Percentiles rank a stretch among this genome's conserved stretches.
phyloP scores from a whole-genome alignment of 1,140 invertebrate species.

The Anastatus disparis region DNA sequence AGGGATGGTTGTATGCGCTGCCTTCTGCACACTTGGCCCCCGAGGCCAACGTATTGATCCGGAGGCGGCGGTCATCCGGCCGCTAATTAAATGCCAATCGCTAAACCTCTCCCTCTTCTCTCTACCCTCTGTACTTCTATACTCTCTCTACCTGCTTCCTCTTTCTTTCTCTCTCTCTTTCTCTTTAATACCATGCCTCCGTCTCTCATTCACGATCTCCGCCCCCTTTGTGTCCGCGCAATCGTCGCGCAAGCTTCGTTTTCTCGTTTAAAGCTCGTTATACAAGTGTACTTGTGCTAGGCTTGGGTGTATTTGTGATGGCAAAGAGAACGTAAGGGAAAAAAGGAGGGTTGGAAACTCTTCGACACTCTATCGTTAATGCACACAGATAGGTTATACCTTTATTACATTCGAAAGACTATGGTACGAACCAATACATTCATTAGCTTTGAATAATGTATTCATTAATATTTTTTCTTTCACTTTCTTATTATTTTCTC shows the following conservation, averaged over 20 bases:
- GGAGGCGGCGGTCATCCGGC: conserved; percentile 64
- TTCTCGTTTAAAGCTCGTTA: not conserved
- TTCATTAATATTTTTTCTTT: not conserved
- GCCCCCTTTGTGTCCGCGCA: conserved; percentile 43
- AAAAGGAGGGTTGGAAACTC: too few species aligned
- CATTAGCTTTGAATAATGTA: not conserved
- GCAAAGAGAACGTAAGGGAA: too few species aligned
- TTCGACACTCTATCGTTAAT: not conserved
- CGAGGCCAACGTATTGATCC: conserved; percentile 61
- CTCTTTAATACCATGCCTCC: too few species aligned
- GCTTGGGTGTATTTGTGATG: too few species aligned
- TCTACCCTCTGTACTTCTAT: conserved; percentile 37
- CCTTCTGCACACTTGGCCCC: conserved; percentile 64
- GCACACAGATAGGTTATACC: conserved; percentile 38
- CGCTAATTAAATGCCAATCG: conserved; percentile 69
- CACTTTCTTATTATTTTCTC: not conserved
- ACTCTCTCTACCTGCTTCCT: conserved; percentile 44
- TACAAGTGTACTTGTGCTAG: too few species aligned
- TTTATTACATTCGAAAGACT: conserved; percentile 35
- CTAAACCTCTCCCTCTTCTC: conserved; percentile 53
- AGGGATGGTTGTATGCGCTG: conserved; percentile 49
- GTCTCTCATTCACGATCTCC: conserved; percentile 31
- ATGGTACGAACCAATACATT: not conserved
- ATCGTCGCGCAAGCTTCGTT: conserved; percentile 21
- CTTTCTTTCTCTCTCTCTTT: conserved; percentile 41